Conservation (phyloP, 2,888 invertebrate genomes). For the Perithous albicinctus region DNA sequence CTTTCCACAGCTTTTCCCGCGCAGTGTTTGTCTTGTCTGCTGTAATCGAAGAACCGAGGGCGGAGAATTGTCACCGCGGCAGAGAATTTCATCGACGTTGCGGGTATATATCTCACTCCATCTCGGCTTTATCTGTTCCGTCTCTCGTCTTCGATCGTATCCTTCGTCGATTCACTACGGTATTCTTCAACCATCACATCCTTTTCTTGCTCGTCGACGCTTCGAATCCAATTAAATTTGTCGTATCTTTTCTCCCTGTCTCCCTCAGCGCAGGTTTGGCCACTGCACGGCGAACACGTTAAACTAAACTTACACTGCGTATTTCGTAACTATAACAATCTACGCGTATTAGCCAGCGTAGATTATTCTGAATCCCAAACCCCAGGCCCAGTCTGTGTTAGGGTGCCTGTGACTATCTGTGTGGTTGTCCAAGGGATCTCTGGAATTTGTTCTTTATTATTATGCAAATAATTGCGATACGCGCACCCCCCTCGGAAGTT, state of each 20-base stretch:
- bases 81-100: slow-evolving; percentile 39
- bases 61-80: slow-evolving; percentile 48
- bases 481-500: slow-evolving; percentile 36
- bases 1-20: slow-evolving; percentile 23
- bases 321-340: slow-evolving; percentile 30
- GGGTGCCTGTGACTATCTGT: slow-evolving; percentile 42
- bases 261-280: slow-evolving; percentile 19
- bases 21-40: slow-evolving; percentile 2
- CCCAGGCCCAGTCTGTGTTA: too few species aligned
- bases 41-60: slow-evolving; percentile 14
- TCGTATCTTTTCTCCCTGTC: slow-evolving; percentile 64
- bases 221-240: slow-evolving; percentile 73
- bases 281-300: slow-evolving; percentile 25
- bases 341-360: too few species aligned
- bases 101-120: neutral
- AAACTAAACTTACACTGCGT: slow-evolving; percentile 40
- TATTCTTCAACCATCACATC: slow-evolving; percentile 16
- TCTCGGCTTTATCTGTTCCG: slow-evolving; percentile 42
- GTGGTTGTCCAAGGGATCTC: too few species aligned
- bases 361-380: too few species aligned
- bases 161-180: slow-evolving; percentile 22
- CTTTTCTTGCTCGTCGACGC: slow-evolving; percentile 57
- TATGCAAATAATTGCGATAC: slow-evolving; percentile 77
- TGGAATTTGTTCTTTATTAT: too few species aligned
- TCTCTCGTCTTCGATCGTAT: slow-evolving; percentile 52